A percentile compares a stretch with the other conserved stretches of the same genome.
Evolutionary conservation across 2,888 invertebrate species (phyloP).

Genomic region (Acrobasis suavella): DNA sequence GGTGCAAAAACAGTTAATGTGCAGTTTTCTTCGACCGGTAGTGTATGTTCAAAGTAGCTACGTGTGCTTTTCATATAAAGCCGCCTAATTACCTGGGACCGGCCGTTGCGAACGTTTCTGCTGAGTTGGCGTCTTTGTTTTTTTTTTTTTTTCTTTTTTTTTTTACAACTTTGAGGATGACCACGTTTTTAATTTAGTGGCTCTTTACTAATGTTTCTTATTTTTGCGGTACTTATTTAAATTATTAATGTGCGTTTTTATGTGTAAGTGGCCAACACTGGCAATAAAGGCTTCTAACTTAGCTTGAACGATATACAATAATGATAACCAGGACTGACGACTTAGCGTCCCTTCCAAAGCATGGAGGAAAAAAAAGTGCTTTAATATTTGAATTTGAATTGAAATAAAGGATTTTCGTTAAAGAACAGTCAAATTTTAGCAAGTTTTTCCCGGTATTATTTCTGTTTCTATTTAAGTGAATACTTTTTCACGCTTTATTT

Average conservation of each 20-base stretch:
- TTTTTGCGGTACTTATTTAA: too few species aligned
- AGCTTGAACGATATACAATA: neutral
- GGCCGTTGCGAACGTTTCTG: constrained; percentile 48
- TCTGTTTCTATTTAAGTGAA: too few species aligned
- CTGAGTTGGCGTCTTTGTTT: constrained; percentile 44
- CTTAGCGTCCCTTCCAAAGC: neutral
- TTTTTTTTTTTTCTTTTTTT: neutral
- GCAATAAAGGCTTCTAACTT: neutral
- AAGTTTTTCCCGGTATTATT: too few species aligned
- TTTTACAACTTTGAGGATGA: constrained; percentile 14
- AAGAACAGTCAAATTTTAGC: too few species aligned
- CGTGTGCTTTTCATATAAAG: constrained; percentile 56
- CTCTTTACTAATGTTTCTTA: neutral
- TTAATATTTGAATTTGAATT: too few species aligned
- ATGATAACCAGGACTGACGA: neutral
- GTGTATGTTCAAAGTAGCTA: constrained; percentile 53
- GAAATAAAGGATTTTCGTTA: too few species aligned
- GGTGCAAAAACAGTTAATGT: neutral
- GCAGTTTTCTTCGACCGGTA: constrained; percentile 34
- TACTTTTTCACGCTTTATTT: too few species aligned
- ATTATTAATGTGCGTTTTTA: too few species aligned
- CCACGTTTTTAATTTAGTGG: neutral
- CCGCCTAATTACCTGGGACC: constrained; percentile 64
- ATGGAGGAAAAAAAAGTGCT: neutral
- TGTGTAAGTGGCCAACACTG: too few species aligned